Percentiles rank a stretch among this genome's conserved stretches.
Conservation (phyloP, 2,797 vertebrate genomes). For the Ceryle rudis region DNA sequence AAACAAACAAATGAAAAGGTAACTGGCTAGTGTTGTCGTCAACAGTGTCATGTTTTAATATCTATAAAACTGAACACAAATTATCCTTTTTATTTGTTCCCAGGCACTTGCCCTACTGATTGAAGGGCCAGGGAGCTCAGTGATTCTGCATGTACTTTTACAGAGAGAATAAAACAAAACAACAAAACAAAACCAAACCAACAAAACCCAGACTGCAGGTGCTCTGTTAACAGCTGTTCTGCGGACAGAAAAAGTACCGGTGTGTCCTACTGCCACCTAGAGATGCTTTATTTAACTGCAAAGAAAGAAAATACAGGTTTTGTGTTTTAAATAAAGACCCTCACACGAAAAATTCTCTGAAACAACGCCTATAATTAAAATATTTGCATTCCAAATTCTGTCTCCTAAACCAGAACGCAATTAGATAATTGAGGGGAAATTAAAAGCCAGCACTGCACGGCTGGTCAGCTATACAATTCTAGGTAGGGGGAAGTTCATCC, state of each 20-base stretch:
- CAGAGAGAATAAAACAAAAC: background rate
- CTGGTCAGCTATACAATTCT: background rate
- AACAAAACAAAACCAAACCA: background rate
- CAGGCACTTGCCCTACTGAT: background rate
- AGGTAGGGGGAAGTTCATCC: background rate
- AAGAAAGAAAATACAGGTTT: background rate
- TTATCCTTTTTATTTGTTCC: background rate
- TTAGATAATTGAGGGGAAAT: background rate
- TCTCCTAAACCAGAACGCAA: background rate
- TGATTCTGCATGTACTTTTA: background rate
- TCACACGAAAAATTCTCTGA: background rate
- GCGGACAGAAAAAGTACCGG: background rate
- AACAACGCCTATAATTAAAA: background rate
- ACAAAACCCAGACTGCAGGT: background rate
- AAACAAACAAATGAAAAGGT: background rate
- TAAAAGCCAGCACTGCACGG: background rate
- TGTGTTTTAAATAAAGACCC: background rate
- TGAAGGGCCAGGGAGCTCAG: background rate
- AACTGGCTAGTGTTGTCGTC: background rate
- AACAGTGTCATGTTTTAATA: background rate
- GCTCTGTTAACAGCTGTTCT: background rate
- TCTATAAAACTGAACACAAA: background rate
- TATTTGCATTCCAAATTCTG: background rate
- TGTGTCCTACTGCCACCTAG: constrained; percentile 15
- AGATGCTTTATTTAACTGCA: background rate